A percentile compares a stretch with the other conserved stretches of the same genome.
phyloP scores from a whole-genome alignment of 2,888 invertebrate species.

The Latrodectus hesperus region DNA sequence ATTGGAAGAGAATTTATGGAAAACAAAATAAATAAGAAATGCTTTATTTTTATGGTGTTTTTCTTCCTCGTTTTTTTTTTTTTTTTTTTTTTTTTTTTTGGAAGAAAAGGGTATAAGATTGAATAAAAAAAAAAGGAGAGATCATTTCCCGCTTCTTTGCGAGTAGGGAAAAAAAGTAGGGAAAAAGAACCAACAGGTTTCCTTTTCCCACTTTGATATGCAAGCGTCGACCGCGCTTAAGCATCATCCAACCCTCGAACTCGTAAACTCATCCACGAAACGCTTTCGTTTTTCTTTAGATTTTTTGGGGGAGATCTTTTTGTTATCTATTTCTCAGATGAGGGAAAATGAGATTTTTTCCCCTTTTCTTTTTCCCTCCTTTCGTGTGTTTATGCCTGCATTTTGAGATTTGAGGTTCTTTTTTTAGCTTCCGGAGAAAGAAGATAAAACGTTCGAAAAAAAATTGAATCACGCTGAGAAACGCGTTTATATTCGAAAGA shows the following conservation, averaged over 20 bases:
- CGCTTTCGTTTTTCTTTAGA: conserved; percentile 9
- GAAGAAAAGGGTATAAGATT: neutral
- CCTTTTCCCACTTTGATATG: conserved; percentile 40
- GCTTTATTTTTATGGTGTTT: no score
- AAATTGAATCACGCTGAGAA: no score
- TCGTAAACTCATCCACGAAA: conserved; percentile 37
- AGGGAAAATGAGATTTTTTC: conserved; percentile 50
- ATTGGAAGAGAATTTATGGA: no score
- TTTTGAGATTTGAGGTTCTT: no score
- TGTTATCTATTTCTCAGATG: conserved; percentile 36
- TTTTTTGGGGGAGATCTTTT: conserved; percentile 42
- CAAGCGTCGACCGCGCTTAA: conserved; percentile 6
- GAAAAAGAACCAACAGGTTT: conserved; percentile 45
- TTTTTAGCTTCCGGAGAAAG: no score
- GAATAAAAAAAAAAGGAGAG: neutral
- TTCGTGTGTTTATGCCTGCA: neutral
- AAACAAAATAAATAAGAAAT: no score
- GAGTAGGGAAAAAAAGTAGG: neutral
- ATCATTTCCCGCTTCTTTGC: neutral
- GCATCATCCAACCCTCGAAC: neutral
- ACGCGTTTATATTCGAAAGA: no score
- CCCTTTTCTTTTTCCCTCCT: neutral
- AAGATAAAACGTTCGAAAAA: no score
- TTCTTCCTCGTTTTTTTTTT: no score
- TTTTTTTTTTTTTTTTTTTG: no score